Percentiles rank a stretch among this genome's conserved stretches.
These are phyloP conservation scores for Zygogramma bicolorata DNA, from an alignment of 2,888 invertebrate species.

Conservation along the genomic window DNA sequence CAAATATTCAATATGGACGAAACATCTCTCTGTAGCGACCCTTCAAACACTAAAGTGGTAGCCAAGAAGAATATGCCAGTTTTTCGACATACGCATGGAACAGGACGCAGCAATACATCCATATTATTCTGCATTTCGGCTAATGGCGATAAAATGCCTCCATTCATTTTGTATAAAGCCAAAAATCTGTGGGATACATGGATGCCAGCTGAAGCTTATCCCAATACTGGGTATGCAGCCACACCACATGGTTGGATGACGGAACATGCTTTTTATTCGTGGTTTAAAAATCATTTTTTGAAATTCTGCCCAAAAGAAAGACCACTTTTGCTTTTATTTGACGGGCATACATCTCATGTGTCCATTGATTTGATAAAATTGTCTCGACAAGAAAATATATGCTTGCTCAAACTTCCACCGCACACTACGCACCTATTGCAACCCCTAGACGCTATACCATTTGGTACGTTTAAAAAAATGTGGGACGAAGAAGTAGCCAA, in stretches of 20 bases:
- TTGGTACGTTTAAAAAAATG: neutral
- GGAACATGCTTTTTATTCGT: neutral
- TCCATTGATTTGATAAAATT: slow-evolving; percentile 5
- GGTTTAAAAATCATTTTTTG: neutral
- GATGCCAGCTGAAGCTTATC: neutral
- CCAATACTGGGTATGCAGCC: slow-evolving; percentile 1
- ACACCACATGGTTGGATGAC: slow-evolving; percentile 15
- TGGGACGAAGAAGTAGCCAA: slow-evolving; percentile 6
- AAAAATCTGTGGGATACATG: slow-evolving; percentile 1
- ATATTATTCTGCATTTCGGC: neutral
- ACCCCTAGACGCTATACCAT: slow-evolving; percentile 5
- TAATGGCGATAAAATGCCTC: neutral
- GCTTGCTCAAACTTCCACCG: slow-evolving; percentile 1
- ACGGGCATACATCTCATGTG: neutral
- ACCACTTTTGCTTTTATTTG: slow-evolving; percentile 2
- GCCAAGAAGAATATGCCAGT: neutral
- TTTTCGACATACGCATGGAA: neutral
- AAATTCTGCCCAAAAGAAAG: neutral
- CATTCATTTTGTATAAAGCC: neutral
- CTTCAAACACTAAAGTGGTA: neutral
- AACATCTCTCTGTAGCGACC: neutral
- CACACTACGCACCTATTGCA: slow-evolving; percentile 1
- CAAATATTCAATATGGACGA: neutral
- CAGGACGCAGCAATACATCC: neutral
- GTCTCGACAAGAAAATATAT: neutral